Conservation (phyloP, 2,113 vertebrate species). For the Benitochromis conjunctus region DNA sequence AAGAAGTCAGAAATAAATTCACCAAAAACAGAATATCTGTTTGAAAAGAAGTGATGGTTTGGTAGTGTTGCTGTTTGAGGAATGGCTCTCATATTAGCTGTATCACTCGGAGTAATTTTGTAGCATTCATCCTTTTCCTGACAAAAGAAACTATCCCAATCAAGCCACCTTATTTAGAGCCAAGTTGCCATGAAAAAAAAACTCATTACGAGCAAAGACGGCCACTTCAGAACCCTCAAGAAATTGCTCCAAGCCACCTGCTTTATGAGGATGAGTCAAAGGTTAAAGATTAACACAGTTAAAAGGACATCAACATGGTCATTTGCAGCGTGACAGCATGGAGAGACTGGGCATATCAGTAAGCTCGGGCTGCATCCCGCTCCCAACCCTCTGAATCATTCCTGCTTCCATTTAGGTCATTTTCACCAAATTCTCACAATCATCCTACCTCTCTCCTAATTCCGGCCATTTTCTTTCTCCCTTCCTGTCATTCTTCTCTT, state of each 20-base stretch:
- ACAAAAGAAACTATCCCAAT: neutral
- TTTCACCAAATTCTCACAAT: neutral
- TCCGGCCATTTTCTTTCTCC: neutral
- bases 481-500: constrained; percentile 4
- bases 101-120: neutral
- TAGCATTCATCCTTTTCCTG: neutral
- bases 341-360: neutral
- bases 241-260: neutral
- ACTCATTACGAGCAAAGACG: neutral
- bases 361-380: neutral
- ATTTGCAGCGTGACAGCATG: neutral
- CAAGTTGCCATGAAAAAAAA: neutral
- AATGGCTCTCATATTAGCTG: neutral
- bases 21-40: neutral
- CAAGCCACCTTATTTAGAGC: neutral
- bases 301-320: neutral
- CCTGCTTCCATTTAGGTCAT: neutral
- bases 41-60: neutral
- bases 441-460: neutral
- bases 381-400: neutral
- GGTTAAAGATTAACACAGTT: neutral
- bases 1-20: too few relatives aligned
- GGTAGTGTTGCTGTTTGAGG: neutral
- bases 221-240: neutral
- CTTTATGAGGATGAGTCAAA: neutral